Percentiles rank a stretch among this genome's conserved stretches.
phyloP scores from a whole-genome alignment of 2,888 invertebrate species.

The Polietes domitor region DNA sequence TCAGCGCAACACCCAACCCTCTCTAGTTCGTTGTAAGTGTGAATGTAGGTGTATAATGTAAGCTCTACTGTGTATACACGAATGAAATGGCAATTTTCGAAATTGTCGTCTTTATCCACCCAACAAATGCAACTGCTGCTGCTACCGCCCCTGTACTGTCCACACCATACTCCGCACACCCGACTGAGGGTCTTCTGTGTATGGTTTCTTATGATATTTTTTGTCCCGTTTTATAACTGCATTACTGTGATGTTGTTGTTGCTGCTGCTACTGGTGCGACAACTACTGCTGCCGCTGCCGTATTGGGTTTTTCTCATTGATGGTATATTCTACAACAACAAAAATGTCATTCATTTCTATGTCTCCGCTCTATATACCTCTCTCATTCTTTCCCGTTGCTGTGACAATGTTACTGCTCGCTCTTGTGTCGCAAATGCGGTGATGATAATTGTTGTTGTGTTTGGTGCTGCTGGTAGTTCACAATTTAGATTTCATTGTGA shows the following conservation, averaged over 20 bases:
- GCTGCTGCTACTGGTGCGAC: not conserved
- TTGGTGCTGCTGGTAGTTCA: slow-evolving; percentile 23
- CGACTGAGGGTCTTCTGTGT: not conserved
- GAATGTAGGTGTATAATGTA: slow-evolving; percentile 13
- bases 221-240: slow-evolving; percentile 46
- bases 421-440: not conserved
- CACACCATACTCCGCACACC: not conserved
- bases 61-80: slow-evolving; percentile 37
- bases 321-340: slow-evolving; percentile 33
- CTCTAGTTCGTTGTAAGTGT: not conserved
- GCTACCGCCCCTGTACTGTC: not conserved
- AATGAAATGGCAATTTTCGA: slow-evolving; percentile 63
- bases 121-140: slow-evolving; percentile 32
- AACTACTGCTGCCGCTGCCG: slow-evolving; percentile 1
- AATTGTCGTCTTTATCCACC: slow-evolving; percentile 62
- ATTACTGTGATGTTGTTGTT: slow-evolving; percentile 40
- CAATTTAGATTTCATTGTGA: slow-evolving; percentile 55
- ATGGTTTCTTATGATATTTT: slow-evolving; percentile 29
- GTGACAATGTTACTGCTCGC: slow-evolving; percentile 9
- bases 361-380: slow-evolving; percentile 44
- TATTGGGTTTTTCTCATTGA: slow-evolving; percentile 1
- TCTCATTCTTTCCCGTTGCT: slow-evolving; percentile 34
- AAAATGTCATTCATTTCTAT: slow-evolving; percentile 55
- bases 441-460: slow-evolving; percentile 6
- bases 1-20: slow-evolving; percentile 51